Percentiles rank a stretch among this genome's conserved stretches.
Evolutionary conservation across 2,113 vertebrate genomes (phyloP).

Genomic region (Archocentrus centrarchus): DNA sequence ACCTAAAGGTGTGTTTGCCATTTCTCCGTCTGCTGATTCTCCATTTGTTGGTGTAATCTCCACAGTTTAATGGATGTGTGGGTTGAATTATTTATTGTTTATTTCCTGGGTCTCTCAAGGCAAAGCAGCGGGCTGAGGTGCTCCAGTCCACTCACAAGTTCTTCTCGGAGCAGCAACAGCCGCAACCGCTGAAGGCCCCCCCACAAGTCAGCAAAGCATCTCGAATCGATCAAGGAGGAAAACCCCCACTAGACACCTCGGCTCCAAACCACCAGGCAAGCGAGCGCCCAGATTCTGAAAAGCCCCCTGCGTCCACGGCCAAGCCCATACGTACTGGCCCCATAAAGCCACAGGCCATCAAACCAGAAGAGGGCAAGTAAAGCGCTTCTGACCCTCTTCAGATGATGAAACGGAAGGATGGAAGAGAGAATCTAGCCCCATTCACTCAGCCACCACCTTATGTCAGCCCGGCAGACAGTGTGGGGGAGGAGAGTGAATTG

Average conservation of each 20-base stretch:
- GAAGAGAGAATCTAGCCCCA: slow-evolving; percentile 54
- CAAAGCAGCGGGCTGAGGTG: slow-evolving; percentile 98
- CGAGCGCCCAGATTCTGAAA: slow-evolving; percentile 86
- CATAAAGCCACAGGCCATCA: slow-evolving; percentile 99
- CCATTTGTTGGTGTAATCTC: background rate
- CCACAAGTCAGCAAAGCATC: slow-evolving; percentile 86
- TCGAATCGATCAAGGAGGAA: slow-evolving; percentile 85
- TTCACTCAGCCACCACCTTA: slow-evolving; percentile 55
- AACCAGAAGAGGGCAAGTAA: slow-evolving; percentile 97
- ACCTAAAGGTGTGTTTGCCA: slow-evolving; percentile 86
- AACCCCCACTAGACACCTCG: slow-evolving; percentile 84
- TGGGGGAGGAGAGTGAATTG: slow-evolving; percentile 35
- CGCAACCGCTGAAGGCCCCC: slow-evolving; percentile 87
- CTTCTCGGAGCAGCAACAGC: slow-evolving; percentile 93
- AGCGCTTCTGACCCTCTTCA: slow-evolving; percentile 24
- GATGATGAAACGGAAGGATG: slow-evolving; percentile 39
- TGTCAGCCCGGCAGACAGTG: slow-evolving; percentile 54
- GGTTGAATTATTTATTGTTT: background rate
- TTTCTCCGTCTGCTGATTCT: background rate
- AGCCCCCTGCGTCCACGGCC: slow-evolving; percentile 80
- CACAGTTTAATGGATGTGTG: background rate
- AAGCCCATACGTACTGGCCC: slow-evolving; percentile 98
- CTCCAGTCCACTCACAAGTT: slow-evolving; percentile 98
- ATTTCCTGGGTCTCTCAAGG: slow-evolving; percentile 79
- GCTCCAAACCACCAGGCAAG: slow-evolving; percentile 82